These are phyloP conservation scores for Heliconius himera DNA, from an alignment of 1,140 invertebrate species.

Conservation along the genomic window DNA sequence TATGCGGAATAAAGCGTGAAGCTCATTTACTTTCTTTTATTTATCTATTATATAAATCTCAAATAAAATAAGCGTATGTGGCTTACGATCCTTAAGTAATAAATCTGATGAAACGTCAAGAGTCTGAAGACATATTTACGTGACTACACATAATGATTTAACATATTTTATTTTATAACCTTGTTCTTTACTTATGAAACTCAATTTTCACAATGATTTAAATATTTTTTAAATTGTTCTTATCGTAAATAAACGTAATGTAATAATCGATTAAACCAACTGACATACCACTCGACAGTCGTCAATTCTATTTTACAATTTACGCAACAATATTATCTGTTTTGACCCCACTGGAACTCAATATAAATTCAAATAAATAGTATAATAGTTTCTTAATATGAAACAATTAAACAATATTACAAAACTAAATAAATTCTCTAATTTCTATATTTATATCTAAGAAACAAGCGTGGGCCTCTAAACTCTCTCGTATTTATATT, in stretches of 20 bases:
- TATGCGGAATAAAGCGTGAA: too few species aligned
- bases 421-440: not conserved
- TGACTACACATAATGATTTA: conserved; percentile 2
- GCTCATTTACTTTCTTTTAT: not conserved
- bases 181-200: not conserved
- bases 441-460: not conserved
- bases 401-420: not conserved
- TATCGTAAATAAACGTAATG: too few species aligned
- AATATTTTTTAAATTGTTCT: too few species aligned
- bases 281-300: too few species aligned
- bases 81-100: not conserved
- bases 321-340: too few species aligned
- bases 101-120: conserved; percentile 5
- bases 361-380: too few species aligned
- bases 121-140: not conserved
- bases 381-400: too few species aligned
- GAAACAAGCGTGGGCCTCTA: not conserved
- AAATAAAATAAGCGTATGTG: not conserved
- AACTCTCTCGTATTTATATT: not conserved
- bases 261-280: too few species aligned
- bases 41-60: not conserved
- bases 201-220: too few species aligned
- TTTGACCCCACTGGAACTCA: too few species aligned
- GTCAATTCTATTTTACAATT: too few species aligned
- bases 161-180: not conserved